These are phyloP conservation scores for Odontophorus gujanensis DNA, from an alignment of 2,113 vertebrate genomes.

Conservation along the genomic window DNA sequence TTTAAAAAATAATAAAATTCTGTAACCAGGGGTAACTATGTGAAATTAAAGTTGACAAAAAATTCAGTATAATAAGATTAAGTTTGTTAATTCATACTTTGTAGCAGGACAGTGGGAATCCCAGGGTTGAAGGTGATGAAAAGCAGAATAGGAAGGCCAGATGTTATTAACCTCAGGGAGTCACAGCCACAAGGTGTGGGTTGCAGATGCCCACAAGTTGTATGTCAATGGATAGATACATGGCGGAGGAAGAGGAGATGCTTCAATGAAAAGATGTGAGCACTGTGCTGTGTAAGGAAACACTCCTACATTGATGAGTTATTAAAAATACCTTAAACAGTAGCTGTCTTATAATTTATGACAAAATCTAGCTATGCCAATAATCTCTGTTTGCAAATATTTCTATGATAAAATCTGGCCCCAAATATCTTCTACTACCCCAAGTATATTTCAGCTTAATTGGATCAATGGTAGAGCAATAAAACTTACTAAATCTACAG, in stretches of 20 bases:
- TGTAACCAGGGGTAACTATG: neutral
- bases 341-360: neutral
- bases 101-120: neutral
- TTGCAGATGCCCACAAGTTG: neutral
- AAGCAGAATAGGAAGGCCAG: neutral
- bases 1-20: neutral
- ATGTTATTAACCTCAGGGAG: neutral
- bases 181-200: neutral
- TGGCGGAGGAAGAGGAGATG: neutral
- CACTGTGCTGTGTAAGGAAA: neutral
- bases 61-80: neutral
- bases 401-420: neutral
- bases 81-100: neutral
- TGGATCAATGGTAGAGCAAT: neutral
- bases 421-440: neutral
- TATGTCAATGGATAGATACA: fast-evolving
- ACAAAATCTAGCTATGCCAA: neutral
- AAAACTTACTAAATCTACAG: neutral
- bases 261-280: neutral
- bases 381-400: neutral
- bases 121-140: neutral
- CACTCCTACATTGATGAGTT: neutral
- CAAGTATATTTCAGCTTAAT: neutral
- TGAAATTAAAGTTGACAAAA: neutral
- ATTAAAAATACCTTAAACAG: neutral